Evolutionary conservation across 1,140 invertebrate species (phyloP).

Genomic region (Aphis craccivora): DNA sequence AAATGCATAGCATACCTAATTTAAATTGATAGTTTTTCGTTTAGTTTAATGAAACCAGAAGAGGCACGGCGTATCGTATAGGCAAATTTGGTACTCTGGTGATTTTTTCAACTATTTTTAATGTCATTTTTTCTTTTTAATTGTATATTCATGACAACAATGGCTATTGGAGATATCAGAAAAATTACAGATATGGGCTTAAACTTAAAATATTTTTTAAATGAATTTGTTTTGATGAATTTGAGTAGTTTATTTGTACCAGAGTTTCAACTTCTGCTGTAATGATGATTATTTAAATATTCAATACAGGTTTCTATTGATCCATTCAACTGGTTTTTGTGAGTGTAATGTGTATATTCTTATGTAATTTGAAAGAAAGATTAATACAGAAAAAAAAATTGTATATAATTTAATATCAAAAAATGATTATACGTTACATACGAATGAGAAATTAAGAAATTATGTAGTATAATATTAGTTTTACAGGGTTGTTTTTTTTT

Average conservation of each 20-base stretch:
- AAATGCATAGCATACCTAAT: neutral
- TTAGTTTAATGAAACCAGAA: neutral
- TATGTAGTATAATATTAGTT: neutral
- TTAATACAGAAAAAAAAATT: neutral
- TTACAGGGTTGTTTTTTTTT: neutral
- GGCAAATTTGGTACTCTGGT: conserved; percentile 29
- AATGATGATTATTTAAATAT: neutral
- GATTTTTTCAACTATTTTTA: neutral
- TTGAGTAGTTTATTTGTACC: no score
- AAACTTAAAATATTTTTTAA: no score
- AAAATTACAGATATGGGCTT: no score
- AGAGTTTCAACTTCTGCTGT: neutral
- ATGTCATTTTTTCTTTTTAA: neutral
- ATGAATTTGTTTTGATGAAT: no score
- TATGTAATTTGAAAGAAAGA: neutral
- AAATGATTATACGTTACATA: neutral
- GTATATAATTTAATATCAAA: neutral
- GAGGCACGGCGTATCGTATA: conserved; percentile 2
- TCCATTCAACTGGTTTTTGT: neutral
- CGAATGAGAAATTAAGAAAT: neutral
- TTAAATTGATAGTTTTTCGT: neutral
- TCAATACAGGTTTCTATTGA: neutral
- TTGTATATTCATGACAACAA: no score
- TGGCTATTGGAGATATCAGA: no score
- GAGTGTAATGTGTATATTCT: neutral